Percentiles rank a stretch among this genome's conserved stretches.
Conservation (phyloP, 1,140 invertebrate species). For the Plectus sambesii region DNA sequence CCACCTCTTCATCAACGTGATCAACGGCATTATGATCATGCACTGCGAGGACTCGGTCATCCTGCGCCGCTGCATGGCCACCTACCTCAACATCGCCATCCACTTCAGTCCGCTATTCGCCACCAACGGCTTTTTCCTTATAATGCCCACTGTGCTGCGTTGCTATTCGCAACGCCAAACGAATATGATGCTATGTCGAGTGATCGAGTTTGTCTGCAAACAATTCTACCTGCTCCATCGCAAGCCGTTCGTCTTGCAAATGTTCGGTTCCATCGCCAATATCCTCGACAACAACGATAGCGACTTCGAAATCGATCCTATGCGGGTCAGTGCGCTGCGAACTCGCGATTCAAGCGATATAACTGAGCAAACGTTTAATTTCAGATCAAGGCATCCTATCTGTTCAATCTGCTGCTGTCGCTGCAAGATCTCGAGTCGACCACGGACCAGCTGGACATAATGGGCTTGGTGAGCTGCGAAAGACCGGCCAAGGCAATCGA, state of each 20-base stretch:
- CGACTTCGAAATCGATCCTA: constrained; percentile 45
- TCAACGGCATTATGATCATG: constrained; percentile 89
- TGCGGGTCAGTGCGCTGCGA: constrained; percentile 29
- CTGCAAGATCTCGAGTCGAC: constrained; percentile 42
- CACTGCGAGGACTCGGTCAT: constrained; percentile 93
- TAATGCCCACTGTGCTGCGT: constrained; percentile 90
- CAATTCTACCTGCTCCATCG: constrained; percentile 96
- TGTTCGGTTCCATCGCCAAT: constrained; percentile 94
- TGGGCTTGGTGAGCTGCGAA: constrained; percentile 84
- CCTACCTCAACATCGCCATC: constrained; percentile 89
- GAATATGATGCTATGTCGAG: constrained; percentile 75
- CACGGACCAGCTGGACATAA: constrained; percentile 78
- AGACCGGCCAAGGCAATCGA: constrained; percentile 92
- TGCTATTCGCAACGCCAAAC: constrained; percentile 96
- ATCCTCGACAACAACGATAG: constrained; percentile 62
- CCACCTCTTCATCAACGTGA: constrained; percentile 88
- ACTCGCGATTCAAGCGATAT: constrained; percentile 32
- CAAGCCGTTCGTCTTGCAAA: constrained; percentile 89
- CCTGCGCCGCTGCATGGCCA: constrained; percentile 83
- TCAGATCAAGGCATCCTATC: constrained; percentile 71
- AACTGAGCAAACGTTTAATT: constrained; percentile 36
- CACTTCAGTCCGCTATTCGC: constrained; percentile 99
- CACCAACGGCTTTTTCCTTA: constrained; percentile 84
- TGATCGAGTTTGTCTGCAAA: constrained; percentile 92
- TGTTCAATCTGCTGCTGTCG: constrained; percentile 72